Base-by-base conservation (phyloP, 2,113 vertebrate species). In the Carassius gibelio region DNA sequence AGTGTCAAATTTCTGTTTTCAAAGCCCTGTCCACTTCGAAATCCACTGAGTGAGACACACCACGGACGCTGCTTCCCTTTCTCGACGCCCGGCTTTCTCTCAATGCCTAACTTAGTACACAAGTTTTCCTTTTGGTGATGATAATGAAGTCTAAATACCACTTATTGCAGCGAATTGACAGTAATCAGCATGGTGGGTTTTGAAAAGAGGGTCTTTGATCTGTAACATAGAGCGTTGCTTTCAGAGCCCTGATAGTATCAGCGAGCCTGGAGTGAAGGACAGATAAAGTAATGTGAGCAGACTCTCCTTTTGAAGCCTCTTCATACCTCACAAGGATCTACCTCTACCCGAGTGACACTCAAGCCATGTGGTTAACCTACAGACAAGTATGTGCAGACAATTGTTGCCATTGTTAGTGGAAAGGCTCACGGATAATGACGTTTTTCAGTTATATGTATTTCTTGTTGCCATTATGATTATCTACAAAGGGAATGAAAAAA, bases 331-430 rank as follows among this genome's bases (percentile, higher is more conserved):
- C 89, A 90, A 91, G 88, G 91, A 92, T 87, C 86, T 88, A 90
- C 90, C 90, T 26, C 26, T 26, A 26, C 26, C 87, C 87, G 91
- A 90, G 92, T 87, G 89, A 92, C 92, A 92, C 88, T 88, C 89
- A 84, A 86, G 84, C 88, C 88, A 90, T 92, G 89, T 93, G 92
- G 92, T 93, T 94, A 93, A 91, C 91, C 91, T 90, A 87, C 88
- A 90, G 89, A 89, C 93, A 88, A 91, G 88, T 85, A 90, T 85
- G 82, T 89, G 89, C 90, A 85, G 90, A 94, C 92, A 94, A 93
- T 92, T 92, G 88, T 89, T 90, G 88, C 89, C 88, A 92, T 94
- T 94, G 92, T 93, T 87, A 84, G 87, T 85, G 75, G 85, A 91
- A 90, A 88, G 88, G 90, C 88, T 88, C 91, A 90, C 92, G 92